phyloP scores from a whole-genome alignment of 2,888 invertebrate genomes.

The Rhagonycha lutea region DNA sequence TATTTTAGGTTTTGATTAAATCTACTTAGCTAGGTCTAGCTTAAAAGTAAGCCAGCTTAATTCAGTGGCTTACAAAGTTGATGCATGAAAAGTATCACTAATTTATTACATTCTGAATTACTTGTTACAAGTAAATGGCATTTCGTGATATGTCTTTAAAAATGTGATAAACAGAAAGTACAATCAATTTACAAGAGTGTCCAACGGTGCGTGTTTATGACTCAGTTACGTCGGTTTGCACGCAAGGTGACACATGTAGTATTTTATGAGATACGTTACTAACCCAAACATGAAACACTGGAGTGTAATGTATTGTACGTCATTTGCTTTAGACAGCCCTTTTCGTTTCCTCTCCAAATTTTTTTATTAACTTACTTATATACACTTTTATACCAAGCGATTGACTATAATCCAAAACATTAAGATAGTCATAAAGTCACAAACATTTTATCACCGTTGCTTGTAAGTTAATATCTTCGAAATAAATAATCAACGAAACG shows the following conservation, averaged over 20 bases:
- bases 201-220: conserved; percentile 34
- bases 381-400: neutral
- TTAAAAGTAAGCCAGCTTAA: neutral
- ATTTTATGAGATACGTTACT: conserved; percentile 22
- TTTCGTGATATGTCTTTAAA: neutral
- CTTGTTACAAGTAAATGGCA: neutral
- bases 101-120: neutral
- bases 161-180: neutral
- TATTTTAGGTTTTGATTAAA: neutral
- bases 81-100: neutral
- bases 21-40: neutral
- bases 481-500: neutral
- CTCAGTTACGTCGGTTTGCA: conserved; percentile 25
- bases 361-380: neutral
- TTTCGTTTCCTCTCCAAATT: conserved; percentile 16
- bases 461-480: neutral
- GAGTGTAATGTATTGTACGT: conserved; percentile 28
- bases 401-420: neutral
- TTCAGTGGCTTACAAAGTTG: neutral
- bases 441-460: neutral
- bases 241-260: conserved; percentile 30
- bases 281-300: conserved; percentile 26
- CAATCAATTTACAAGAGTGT: conserved; percentile 26
- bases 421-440: neutral
- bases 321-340: conserved; percentile 27